Percentiles rank a stretch among this genome's conserved stretches.
Evolutionary conservation across 2,113 vertebrate species (phyloP).

Genomic region (Albula goreensis): DNA sequence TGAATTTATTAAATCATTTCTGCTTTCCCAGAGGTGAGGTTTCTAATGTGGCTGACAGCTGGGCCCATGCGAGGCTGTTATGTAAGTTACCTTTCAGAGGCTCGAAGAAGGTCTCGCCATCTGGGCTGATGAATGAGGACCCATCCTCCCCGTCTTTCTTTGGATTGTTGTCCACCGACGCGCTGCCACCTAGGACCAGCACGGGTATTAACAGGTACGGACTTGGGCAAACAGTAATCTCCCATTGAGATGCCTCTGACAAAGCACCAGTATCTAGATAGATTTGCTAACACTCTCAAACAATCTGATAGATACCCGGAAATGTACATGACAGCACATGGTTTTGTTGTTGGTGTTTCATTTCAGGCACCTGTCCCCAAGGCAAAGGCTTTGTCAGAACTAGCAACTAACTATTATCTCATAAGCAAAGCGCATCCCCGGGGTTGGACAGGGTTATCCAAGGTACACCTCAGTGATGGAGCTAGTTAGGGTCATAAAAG

Average conservation of each 20-base stretch:
- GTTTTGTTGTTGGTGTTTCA: too few species aligned
- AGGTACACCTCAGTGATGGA: not conserved
- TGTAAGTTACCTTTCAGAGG: slow-evolving; percentile 86
- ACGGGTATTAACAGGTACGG: not conserved
- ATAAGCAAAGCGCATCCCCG: too few species aligned
- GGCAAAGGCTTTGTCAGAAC: too few species aligned
- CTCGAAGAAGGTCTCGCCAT: slow-evolving; percentile 81
- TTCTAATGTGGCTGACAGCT: not conserved
- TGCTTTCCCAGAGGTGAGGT: not conserved
- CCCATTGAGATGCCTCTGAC: too few species aligned
- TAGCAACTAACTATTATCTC: too few species aligned
- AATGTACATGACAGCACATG: too few species aligned
- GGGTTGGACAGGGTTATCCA: not conserved
- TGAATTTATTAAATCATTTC: not conserved
- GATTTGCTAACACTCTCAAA: too few species aligned
- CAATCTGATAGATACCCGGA: too few species aligned
- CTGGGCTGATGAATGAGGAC: slow-evolving; percentile 87
- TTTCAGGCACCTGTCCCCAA: too few species aligned
- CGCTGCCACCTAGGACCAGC: slow-evolving; percentile 80
- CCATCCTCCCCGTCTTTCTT: slow-evolving; percentile 90
- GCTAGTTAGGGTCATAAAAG: not conserved
- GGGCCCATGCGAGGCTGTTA: too few species aligned
- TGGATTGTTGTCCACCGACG: slow-evolving; percentile 80
- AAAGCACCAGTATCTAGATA: too few species aligned
- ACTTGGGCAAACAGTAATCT: too few species aligned